Base-by-base conservation (phyloP, 2,888 invertebrate species). In the Deilephila elpenor region DNA sequence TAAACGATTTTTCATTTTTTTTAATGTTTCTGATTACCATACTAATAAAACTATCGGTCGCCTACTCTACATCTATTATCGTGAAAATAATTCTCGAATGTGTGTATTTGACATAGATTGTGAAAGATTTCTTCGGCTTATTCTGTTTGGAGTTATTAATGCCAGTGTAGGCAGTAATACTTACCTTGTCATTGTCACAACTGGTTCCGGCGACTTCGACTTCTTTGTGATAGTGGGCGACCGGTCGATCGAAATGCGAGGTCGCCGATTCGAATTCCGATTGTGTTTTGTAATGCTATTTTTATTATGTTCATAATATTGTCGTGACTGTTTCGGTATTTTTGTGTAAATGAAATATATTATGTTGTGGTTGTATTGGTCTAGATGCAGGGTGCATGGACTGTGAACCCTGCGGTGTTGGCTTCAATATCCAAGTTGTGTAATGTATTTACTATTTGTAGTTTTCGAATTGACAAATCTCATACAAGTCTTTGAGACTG, bases 211-310 rank as follows among this genome's bases (percentile, higher is more conserved):
- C 25, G 51, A 67, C 67, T 67, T 67, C 20, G 20, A 44, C 25
- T 17, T 44, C 6, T 67, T 51, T 25, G 67, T 51, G 67, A 67
- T 51, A 67, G 67, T 67, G 67, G 67, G 67, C 67, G 67, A 51
- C 67, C 67, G 67, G 67, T 51, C 67, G 67, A 67, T n/a, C 20
- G 64, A 56, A n/a, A 17, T 56, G 17, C 67, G 67, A 67, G 67
- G 67, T 67, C 67, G 67, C 67, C 14, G 25, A 29, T 51, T 51
- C 67, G 51, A 51, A 67, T 67, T 67, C 67, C 67, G 67, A 67
- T 67, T 6, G 67, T 7, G 44, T 67, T 67, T 67, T 44, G 67
- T 67, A 51, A 67, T 67, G 17, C 29, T 29, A 44, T 67, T 51
- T 67, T 25, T 44, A 37, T 44, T 44, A 25, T 5, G 25, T 25